Conservation (phyloP, 2,113 vertebrate genomes). For the Typhlomys cinereus region DNA sequence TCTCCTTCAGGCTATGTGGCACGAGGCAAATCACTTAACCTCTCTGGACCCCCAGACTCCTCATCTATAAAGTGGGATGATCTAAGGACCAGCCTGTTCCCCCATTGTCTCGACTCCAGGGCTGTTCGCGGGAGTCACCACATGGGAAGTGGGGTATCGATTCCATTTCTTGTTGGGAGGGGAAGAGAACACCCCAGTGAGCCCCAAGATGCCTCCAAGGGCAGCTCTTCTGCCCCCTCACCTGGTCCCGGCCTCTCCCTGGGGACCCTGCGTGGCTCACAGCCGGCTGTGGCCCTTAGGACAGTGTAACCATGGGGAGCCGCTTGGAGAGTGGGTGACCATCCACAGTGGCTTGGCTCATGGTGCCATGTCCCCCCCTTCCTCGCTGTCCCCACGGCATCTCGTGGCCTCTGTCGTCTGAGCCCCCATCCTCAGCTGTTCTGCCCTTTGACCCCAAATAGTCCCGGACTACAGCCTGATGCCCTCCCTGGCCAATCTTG, state of each 20-base stretch:
- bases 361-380: not conserved
- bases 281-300: not conserved
- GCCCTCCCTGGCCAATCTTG: not conserved
- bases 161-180: not conserved
- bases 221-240: not conserved
- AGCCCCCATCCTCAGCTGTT: not conserved
- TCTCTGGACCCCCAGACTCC: not conserved
- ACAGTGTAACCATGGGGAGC: not conserved
- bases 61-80: not conserved
- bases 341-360: not conserved
- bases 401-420: not conserved
- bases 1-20: not conserved
- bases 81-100: not conserved
- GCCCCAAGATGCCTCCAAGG: not conserved
- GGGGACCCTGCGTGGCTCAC: not conserved
- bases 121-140: not conserved
- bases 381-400: not conserved
- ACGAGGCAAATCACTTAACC: not conserved
- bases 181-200: not conserved
- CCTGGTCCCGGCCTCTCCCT: not conserved
- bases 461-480: not conserved
- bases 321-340: not conserved
- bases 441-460: not conserved
- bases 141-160: not conserved
- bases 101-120: fast-evolving